Conservation (phyloP, 2,888 invertebrate species). For the Mythimna albipuncta region DNA sequence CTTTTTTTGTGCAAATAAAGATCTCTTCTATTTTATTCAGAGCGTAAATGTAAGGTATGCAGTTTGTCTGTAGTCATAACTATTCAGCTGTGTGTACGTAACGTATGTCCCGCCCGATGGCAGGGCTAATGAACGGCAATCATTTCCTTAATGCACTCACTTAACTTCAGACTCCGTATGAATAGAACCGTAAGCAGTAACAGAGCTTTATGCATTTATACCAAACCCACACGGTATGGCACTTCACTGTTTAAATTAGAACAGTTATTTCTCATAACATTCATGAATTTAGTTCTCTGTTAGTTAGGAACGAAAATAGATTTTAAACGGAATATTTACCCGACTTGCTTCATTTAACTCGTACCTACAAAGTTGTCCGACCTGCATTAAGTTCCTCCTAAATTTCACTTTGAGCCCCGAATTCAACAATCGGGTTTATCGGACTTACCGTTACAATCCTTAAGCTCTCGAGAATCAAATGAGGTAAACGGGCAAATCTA, state of each 20-base stretch:
- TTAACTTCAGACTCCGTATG: constrained; percentile 55
- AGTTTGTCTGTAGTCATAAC: background rate
- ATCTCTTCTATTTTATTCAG: no score
- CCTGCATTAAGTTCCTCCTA: constrained; percentile 26
- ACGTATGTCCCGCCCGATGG: constrained; percentile 39
- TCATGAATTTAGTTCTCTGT: constrained; percentile 23
- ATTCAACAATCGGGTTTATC: constrained; percentile 55
- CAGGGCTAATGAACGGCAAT: constrained; percentile 48
- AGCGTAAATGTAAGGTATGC: background rate
- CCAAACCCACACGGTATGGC: constrained; percentile 37
- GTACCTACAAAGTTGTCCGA: constrained; percentile 12
- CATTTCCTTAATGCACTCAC: constrained; percentile 58
- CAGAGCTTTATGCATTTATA: constrained; percentile 40
- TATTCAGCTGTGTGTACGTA: constrained; percentile 19
- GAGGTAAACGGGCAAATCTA: constrained; percentile 32
- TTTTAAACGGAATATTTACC: constrained; percentile 3
- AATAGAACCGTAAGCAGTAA: constrained; percentile 50
- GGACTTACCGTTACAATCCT: constrained; percentile 50
- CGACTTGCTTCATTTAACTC: constrained; percentile 2
- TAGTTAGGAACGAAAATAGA: constrained; percentile 2
- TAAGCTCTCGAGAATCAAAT: constrained; percentile 60
- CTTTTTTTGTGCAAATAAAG: no score
- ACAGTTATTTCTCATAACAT: constrained; percentile 37
- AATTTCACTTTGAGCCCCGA: constrained; percentile 46
- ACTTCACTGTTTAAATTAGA: constrained; percentile 43